These are phyloP conservation scores for Cerceris rybyensis DNA, from an alignment of 2,888 invertebrate genomes.

Conservation along the genomic window DNA sequence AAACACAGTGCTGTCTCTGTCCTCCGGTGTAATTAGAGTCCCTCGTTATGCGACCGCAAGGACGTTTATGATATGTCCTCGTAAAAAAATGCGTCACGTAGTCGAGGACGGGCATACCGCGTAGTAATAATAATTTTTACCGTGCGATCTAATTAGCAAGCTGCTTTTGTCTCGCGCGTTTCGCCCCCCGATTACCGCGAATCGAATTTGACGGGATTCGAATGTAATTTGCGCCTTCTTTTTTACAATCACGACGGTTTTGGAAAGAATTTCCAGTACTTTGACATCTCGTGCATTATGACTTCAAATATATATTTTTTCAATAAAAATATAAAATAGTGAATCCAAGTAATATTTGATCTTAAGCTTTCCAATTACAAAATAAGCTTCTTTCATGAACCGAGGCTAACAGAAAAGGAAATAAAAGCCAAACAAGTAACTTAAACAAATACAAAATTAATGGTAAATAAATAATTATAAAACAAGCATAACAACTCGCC, in stretches of 20 bases:
- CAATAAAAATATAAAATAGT: too few species aligned
- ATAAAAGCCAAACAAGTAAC: too few species aligned
- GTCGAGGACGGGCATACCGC: slow-evolving; percentile 11
- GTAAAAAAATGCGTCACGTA: slow-evolving; percentile 41
- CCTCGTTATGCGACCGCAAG: slow-evolving; percentile 52
- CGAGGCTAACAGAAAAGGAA: too few species aligned
- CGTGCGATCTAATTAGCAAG: slow-evolving; percentile 46
- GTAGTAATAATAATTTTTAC: slow-evolving; percentile 46
- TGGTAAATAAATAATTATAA: too few species aligned
- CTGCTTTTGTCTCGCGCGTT: slow-evolving; percentile 9
- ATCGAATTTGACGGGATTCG: slow-evolving; percentile 8
- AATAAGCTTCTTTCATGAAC: too few species aligned
- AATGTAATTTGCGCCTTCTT: not conserved
- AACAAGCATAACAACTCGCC: too few species aligned
- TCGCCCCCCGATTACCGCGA: slow-evolving; percentile 9
- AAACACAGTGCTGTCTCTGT: slow-evolving; percentile 45
- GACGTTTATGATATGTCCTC: slow-evolving; percentile 48
- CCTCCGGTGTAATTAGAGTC: slow-evolving; percentile 54
- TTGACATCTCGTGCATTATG: not conserved
- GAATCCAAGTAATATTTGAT: too few species aligned
- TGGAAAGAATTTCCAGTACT: not conserved
- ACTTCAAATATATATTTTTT: too few species aligned
- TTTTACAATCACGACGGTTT: not conserved
- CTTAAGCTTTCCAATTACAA: too few species aligned
- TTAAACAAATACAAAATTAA: too few species aligned